Percentiles rank a stretch among this genome's conserved stretches.
These are phyloP conservation scores for Nudaria mundana DNA, from an alignment of 2,888 invertebrate species.

Conservation along the genomic window DNA sequence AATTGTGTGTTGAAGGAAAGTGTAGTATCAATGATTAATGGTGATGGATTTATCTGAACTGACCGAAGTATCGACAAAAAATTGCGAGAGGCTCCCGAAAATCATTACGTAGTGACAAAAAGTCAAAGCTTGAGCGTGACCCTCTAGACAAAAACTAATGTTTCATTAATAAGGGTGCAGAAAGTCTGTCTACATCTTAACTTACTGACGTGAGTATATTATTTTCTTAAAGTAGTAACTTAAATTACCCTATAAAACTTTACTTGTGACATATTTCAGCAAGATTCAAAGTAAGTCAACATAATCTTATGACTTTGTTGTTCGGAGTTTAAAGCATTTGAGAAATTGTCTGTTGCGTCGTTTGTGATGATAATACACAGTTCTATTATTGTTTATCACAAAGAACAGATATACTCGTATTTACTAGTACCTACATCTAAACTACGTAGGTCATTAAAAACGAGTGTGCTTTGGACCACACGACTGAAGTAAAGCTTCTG, in stretches of 20 bases:
- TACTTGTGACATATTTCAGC: background rate
- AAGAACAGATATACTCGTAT: too few species aligned
- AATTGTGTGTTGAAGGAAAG: constrained; percentile 11
- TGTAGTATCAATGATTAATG: constrained; percentile 35
- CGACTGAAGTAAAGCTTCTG: too few species aligned
- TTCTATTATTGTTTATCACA: background rate
- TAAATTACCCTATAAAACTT: background rate
- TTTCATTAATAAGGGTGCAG: constrained; percentile 28
- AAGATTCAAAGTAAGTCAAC: constrained; percentile 3
- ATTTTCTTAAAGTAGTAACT: constrained; percentile 2
- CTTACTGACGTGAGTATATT: constrained; percentile 19
- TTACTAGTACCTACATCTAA: too few species aligned
- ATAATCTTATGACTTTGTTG: background rate
- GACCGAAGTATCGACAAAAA: constrained; percentile 24
- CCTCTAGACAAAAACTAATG: constrained; percentile 26
- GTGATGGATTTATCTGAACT: constrained; percentile 33
- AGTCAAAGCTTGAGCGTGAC: constrained; percentile 38
- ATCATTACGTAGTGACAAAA: constrained; percentile 40
- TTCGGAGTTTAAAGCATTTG: background rate
- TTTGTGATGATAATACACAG: background rate
- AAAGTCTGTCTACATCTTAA: constrained; percentile 14
- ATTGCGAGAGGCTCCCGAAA: constrained; percentile 34
- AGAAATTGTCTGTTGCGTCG: background rate
- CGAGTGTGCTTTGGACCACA: too few species aligned
- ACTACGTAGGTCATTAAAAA: too few species aligned